Percentiles rank a stretch among this genome's conserved stretches.
Conservation (phyloP, 1,140 invertebrate genomes). For the Drosophila tani region DNA sequence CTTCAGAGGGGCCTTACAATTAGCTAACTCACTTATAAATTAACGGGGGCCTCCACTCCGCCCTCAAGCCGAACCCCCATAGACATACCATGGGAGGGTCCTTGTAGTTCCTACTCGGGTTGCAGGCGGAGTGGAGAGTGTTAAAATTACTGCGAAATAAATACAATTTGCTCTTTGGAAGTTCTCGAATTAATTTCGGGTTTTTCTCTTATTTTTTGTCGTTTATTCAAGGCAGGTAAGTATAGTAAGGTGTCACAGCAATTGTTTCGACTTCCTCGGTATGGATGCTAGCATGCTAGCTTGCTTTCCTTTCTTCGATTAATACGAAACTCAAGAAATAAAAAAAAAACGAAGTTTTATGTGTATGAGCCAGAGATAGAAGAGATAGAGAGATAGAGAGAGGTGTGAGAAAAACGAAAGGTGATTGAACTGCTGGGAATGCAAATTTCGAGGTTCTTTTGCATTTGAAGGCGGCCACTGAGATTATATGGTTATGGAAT, state of each 20-base stretch:
- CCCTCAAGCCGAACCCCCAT: slow-evolving; percentile 1
- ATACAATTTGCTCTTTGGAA: slow-evolving; percentile 66
- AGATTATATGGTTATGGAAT: slow-evolving; percentile 23
- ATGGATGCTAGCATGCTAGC: slow-evolving; percentile 20
- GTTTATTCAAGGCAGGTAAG: slow-evolving; percentile 67
- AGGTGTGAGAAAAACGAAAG: slow-evolving; percentile 53
- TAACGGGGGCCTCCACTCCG: slow-evolving; percentile 31
- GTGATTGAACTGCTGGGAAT: slow-evolving; percentile 70
- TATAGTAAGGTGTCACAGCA: slow-evolving; percentile 82
- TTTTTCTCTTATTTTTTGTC: slow-evolving; percentile 25
- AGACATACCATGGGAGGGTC: neutral
- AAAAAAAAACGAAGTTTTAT: slow-evolving; percentile 25
- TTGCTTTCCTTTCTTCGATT: slow-evolving; percentile 27
- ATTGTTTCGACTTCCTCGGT: slow-evolving; percentile 62
- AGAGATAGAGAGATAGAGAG: slow-evolving; percentile 45
- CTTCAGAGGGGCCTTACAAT: slow-evolving; percentile 55
- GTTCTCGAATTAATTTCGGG: slow-evolving; percentile 58
- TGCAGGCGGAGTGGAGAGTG: slow-evolving; percentile 20
- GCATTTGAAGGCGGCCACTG: slow-evolving; percentile 50
- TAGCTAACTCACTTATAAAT: slow-evolving; percentile 70
- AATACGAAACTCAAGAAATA: slow-evolving; percentile 37
- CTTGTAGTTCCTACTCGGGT: slow-evolving; percentile 25
- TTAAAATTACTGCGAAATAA: slow-evolving; percentile 56
- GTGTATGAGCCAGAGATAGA: slow-evolving; percentile 41
- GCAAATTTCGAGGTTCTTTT: slow-evolving; percentile 60